Evolutionary conservation across 1,140 invertebrate species (phyloP).

Genomic region (Laupala kohalensis): DNA sequence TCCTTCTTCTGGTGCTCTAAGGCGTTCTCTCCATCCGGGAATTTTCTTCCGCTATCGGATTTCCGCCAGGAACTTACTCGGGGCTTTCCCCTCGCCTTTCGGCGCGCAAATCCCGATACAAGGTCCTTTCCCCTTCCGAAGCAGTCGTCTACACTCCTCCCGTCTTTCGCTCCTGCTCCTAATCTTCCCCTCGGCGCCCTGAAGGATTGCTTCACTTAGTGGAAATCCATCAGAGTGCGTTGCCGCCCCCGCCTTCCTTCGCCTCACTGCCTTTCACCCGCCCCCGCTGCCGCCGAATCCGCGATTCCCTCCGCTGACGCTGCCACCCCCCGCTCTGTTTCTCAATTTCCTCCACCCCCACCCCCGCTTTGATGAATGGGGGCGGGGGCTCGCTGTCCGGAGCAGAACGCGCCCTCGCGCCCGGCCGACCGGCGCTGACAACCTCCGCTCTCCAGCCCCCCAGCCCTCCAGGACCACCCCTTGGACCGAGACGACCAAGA

Average conservation of each 20-base stretch:
- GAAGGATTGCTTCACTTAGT: background rate
- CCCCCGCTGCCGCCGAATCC: no score
- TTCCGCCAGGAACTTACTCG: background rate
- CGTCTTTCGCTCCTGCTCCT: background rate
- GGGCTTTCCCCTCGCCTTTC: background rate
- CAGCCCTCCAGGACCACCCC: no score
- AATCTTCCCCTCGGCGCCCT: background rate
- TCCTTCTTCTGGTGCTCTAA: no score
- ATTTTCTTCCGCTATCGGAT: background rate
- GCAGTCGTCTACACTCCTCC: no score
- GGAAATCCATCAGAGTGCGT: background rate
- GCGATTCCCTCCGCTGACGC: no score
- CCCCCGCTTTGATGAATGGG: background rate
- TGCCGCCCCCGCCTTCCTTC: no score
- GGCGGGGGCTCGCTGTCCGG: background rate
- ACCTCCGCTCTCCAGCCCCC: no score
- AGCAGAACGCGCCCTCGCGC: background rate
- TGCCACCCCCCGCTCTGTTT: background rate
- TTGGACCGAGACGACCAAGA: no score
- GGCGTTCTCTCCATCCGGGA: background rate
- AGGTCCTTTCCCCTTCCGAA: no score
- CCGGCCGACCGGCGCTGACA: background rate
- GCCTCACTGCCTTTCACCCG: no score
- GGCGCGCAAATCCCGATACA: background rate
- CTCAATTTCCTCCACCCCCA: background rate